Evolutionary conservation across 2,113 vertebrate species (phyloP).

Genomic region (Propithecus coquereli): DNA sequence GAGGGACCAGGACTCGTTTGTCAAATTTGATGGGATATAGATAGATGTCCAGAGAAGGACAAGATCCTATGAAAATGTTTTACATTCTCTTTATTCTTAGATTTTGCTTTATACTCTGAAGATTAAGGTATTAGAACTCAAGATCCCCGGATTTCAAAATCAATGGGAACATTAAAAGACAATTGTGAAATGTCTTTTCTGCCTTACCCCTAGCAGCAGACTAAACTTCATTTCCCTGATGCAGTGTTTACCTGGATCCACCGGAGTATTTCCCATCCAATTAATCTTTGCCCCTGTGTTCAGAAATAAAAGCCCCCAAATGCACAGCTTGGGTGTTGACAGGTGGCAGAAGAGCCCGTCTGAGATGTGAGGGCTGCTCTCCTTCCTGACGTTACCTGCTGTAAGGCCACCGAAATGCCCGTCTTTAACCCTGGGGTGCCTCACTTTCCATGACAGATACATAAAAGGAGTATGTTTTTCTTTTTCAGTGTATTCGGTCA

Average conservation of each 20-base stretch:
- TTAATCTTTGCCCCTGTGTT: background rate
- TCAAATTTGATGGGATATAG: background rate
- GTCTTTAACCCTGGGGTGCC: background rate
- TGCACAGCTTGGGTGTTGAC: background rate
- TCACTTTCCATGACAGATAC: background rate
- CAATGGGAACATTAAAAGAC: background rate
- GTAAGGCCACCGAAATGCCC: background rate
- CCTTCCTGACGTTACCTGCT: background rate
- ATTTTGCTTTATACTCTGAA: slow-evolving; percentile 7
- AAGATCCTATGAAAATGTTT: background rate
- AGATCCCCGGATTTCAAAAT: background rate
- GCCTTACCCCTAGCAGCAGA: background rate
- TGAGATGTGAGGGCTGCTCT: background rate
- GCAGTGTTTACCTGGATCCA: background rate
- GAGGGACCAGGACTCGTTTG: background rate
- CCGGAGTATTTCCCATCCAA: background rate
- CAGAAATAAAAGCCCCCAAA: background rate
- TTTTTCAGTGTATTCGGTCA: background rate
- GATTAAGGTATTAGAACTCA: background rate
- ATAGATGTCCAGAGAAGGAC: background rate
- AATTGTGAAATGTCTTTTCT: background rate
- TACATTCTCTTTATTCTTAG: background rate
- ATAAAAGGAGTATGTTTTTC: background rate
- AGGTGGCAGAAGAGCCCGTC: background rate
- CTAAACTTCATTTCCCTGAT: background rate